These are phyloP conservation scores for Tenthredo notha DNA, from an alignment of 2,888 invertebrate genomes.

Conservation along the genomic window DNA sequence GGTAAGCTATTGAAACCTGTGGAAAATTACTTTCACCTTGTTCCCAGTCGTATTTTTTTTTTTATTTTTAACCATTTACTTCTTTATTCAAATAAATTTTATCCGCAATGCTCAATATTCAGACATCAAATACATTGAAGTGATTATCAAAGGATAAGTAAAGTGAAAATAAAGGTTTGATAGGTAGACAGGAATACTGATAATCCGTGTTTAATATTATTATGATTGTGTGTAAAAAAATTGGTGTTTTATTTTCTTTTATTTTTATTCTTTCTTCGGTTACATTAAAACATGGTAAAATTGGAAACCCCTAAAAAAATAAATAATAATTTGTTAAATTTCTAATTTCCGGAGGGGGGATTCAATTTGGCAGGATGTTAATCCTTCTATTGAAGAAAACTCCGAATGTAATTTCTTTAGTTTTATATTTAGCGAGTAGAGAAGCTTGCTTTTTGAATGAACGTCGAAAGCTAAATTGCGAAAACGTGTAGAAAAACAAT, in stretches of 20 bases:
- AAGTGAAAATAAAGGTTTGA: background rate
- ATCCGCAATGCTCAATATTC: background rate
- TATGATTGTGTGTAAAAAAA: background rate
- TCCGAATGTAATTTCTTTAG: constrained; percentile 20
- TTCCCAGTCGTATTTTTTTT: background rate
- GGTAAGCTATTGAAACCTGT: background rate
- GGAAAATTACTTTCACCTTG: constrained; percentile 5
- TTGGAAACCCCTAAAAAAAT: background rate
- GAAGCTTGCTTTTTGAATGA: constrained; percentile 17
- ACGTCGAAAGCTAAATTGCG: constrained; percentile 46
- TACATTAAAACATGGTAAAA: background rate
- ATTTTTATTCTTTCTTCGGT: background rate
- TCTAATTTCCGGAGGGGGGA: background rate
- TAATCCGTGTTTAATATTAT: background rate
- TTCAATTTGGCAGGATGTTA: constrained; percentile 27
- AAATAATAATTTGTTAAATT: background rate
- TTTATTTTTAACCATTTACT: background rate
- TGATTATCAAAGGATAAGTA: background rate
- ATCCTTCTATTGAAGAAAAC: constrained; percentile 30
- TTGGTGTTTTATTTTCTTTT: too few species aligned
- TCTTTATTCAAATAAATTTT: background rate
- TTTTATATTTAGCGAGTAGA: constrained; percentile 32
- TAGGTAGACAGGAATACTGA: background rate
- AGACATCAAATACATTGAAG: background rate
- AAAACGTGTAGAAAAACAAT: constrained; percentile 53